These are phyloP conservation scores for Pseudochromis fuscus DNA, from an alignment of 2,797 vertebrate genomes.

Conservation along the genomic window DNA sequence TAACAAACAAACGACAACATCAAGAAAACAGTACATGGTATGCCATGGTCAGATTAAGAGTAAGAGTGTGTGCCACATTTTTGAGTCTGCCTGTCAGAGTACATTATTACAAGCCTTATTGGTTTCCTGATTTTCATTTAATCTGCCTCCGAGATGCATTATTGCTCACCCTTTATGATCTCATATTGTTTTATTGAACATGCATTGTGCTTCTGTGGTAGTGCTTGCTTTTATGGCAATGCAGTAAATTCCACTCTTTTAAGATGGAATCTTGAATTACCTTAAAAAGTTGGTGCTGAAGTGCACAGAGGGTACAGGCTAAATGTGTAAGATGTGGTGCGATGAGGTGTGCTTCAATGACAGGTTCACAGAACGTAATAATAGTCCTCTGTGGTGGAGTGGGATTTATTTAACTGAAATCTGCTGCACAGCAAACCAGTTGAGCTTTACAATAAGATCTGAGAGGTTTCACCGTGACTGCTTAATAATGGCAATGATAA, in stretches of 20 bases:
- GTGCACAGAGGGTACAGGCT: constrained; percentile 52
- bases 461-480: constrained; percentile 42
- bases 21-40: constrained; percentile 34
- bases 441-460: constrained; percentile 51
- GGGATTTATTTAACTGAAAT: constrained; percentile 58
- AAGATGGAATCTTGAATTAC: constrained; percentile 80
- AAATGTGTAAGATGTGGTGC: constrained; percentile 49
- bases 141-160: constrained; percentile 85
- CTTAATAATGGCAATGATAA: constrained; percentile 46
- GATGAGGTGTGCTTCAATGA: constrained; percentile 39
- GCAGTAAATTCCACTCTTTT: constrained; percentile 84
- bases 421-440: constrained; percentile 29
- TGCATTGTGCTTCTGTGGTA: constrained; percentile 84
- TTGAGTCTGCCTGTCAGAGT: constrained; percentile 78
- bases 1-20: constrained; percentile 17
- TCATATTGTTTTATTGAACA: constrained; percentile 89
- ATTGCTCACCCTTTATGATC: constrained; percentile 86
- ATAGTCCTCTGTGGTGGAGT: constrained; percentile 24
- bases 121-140: constrained; percentile 89
- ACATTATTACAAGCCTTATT: constrained; percentile 88
- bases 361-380: constrained; percentile 38
- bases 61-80: constrained; percentile 70
- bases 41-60: constrained; percentile 51
- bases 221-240: constrained; percentile 80
- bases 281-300: constrained; percentile 66